These are phyloP conservation scores for Spilogale gracilis DNA, from an alignment of 2,113 vertebrate species.

Conservation along the genomic window DNA sequence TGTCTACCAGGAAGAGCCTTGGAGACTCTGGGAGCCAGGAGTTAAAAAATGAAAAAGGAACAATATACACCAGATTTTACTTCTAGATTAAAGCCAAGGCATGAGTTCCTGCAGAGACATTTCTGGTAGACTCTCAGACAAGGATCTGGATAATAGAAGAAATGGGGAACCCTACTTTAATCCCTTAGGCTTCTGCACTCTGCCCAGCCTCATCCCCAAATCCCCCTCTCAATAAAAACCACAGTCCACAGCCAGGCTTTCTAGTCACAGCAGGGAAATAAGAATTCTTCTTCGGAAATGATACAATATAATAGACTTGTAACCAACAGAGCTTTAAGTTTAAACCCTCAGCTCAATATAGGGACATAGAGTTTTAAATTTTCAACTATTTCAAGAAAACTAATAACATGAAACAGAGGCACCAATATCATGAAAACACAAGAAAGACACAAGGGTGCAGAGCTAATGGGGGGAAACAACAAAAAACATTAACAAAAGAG, in stretches of 20 bases:
- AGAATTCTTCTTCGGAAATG: background rate
- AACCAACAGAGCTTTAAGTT: background rate
- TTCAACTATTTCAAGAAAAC: background rate
- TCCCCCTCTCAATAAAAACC: background rate
- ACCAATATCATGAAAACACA: background rate
- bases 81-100: background rate
- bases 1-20: background rate
- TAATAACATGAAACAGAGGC: background rate
- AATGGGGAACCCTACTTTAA: background rate
- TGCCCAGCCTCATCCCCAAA: background rate
- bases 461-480: background rate
- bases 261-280: background rate
- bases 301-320: background rate
- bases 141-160: background rate
- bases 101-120: background rate
- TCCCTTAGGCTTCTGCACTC: rapidly evolving
- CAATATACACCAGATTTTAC: background rate
- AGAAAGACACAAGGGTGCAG: background rate
- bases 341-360: background rate
- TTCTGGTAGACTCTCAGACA: background rate
- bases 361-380: background rate
- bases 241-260: background rate
- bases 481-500: background rate
- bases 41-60: background rate
- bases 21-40: background rate